A percentile compares a stretch with the other conserved stretches of the same genome.
These are phyloP conservation scores for Myrmophylax atrothorax DNA, from an alignment of 2,113 vertebrate species.

Conservation along the genomic window DNA sequence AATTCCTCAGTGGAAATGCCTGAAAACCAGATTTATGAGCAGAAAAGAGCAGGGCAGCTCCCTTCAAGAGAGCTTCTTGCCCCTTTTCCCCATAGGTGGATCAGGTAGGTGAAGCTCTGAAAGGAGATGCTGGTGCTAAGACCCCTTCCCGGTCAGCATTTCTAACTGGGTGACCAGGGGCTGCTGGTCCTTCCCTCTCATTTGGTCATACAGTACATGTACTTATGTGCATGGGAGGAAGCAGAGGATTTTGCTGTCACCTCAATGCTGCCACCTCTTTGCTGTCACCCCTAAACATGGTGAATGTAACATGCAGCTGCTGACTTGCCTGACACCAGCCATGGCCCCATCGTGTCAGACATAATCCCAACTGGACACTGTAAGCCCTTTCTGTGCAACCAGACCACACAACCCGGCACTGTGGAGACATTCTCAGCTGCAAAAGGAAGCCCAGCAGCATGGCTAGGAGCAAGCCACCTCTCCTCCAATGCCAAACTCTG, in stretches of 20 bases:
- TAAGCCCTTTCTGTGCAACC: rapidly evolving
- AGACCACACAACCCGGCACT: rapidly evolving
- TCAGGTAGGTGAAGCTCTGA: background rate
- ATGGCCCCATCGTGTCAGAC: rapidly evolving
- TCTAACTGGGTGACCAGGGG: background rate
- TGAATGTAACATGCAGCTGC: background rate
- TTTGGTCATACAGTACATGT: rapidly evolving
- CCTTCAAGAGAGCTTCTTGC: background rate
- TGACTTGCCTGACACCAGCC: background rate
- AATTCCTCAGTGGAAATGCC: background rate
- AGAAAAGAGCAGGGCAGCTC: background rate
- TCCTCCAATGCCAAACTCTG: background rate
- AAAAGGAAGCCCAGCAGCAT: background rate
- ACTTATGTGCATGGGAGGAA: background rate
- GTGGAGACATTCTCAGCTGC: background rate
- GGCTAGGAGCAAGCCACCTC: background rate
- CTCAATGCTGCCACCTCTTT: background rate
- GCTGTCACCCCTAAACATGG: background rate
- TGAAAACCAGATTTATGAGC: background rate
- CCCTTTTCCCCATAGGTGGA: background rate
- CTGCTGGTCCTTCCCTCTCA: background rate
- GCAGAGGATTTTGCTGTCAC: background rate
- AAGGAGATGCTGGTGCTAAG: rapidly evolving
- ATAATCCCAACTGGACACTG: background rate
- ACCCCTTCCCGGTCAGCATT: background rate